Evolutionary conservation across 1,140 invertebrate species (phyloP).

Genomic region (Drosophila tristis): DNA sequence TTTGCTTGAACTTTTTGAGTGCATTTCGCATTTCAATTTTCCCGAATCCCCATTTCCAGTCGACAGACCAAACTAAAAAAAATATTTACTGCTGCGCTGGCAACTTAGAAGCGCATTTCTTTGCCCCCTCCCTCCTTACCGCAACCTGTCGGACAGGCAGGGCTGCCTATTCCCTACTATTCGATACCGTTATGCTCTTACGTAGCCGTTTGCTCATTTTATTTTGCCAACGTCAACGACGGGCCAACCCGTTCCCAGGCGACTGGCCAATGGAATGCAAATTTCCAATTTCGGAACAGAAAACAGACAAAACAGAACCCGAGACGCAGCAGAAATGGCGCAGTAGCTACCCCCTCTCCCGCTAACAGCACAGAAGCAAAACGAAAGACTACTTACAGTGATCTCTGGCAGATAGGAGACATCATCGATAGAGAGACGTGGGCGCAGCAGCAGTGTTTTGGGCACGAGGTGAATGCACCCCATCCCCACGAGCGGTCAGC

Average conservation of each 20-base stretch:
- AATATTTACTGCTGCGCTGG: slow-evolving; percentile 31
- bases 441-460: neutral
- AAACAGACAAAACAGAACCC: too few relatives aligned
- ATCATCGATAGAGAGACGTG: slow-evolving; percentile 10
- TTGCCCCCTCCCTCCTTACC: neutral
- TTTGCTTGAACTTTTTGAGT: slow-evolving; percentile 12
- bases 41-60: slow-evolving; percentile 8
- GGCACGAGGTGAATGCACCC: slow-evolving; percentile 30
- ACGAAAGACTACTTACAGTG: slow-evolving; percentile 22
- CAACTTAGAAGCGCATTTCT: slow-evolving; percentile 41
- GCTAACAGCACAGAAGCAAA: neutral
- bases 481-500: neutral
- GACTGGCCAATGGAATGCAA: slow-evolving; percentile 18
- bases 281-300: slow-evolving; percentile 26
- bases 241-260: slow-evolving; percentile 8
- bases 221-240: slow-evolving; percentile 37
- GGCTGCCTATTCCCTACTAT: slow-evolving; percentile 38
- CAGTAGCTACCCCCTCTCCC: slow-evolving; percentile 4
- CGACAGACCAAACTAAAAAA: neutral
- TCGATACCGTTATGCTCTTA: slow-evolving; percentile 31
- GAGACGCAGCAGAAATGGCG: slow-evolving; percentile 34
- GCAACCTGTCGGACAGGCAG: neutral
- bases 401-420: slow-evolving; percentile 13
- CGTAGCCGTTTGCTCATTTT: slow-evolving; percentile 24
- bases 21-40: slow-evolving; percentile 27